phyloP scores from a whole-genome alignment of 2,113 vertebrate genomes.

The Scatophagus argus region DNA sequence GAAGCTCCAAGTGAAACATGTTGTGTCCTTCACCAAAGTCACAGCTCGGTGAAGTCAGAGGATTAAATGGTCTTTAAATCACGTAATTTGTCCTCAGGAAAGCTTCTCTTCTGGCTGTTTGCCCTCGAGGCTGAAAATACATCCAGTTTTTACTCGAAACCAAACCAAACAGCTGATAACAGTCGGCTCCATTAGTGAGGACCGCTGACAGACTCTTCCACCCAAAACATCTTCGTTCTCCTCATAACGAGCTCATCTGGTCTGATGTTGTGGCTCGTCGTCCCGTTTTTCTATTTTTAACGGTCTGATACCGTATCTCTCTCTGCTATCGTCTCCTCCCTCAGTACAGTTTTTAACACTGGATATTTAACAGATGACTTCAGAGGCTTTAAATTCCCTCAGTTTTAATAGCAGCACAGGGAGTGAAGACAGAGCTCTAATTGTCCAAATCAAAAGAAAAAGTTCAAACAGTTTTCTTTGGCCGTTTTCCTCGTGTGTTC shows the following conservation, averaged over 20 bases:
- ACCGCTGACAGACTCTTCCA: constrained; percentile 22
- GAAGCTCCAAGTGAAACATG: too few species aligned
- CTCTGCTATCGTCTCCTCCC: neutral
- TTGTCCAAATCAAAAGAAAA: neutral
- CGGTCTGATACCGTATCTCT: neutral
- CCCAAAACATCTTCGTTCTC: neutral
- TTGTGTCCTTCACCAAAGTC: neutral
- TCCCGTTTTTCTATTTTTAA: constrained; percentile 23
- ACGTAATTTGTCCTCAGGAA: neutral
- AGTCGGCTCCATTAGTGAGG: neutral
- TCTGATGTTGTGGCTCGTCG: neutral
- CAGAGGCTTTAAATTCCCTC: neutral
- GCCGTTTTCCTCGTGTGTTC: neutral
- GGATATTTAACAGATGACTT: neutral
- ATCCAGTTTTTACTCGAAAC: constrained; percentile 13
- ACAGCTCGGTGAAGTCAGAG: neutral
- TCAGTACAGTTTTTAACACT: too few species aligned
- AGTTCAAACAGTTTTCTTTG: neutral
- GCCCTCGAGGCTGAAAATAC: neutral
- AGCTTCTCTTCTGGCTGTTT: constrained; percentile 3
- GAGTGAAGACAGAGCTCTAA: neutral
- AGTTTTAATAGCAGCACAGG: neutral
- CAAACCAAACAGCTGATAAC: constrained; percentile 20
- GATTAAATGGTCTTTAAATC: neutral
- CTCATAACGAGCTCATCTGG: neutral